Conservation (phyloP, 2,113 vertebrate species). For the Notarius quadriscutis region DNA sequence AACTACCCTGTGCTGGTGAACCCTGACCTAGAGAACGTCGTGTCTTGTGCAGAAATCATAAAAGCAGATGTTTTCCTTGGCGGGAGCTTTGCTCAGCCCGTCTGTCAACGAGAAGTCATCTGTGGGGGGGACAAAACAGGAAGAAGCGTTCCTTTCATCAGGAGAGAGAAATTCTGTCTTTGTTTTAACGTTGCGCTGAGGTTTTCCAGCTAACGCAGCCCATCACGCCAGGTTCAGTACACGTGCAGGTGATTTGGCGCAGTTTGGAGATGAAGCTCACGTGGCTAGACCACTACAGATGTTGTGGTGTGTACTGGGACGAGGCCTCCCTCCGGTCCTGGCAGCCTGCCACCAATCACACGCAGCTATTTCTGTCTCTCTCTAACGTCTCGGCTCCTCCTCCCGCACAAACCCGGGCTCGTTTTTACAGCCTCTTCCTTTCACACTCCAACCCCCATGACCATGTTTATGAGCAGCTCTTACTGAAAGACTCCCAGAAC, state of each 20-base stretch:
- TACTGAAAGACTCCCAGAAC: too few relatives aligned
- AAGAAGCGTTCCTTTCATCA: not conserved
- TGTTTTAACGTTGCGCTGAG: not conserved
- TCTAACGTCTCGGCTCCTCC: constrained; percentile 21
- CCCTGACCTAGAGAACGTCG: not conserved
- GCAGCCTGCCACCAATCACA: constrained; percentile 40
- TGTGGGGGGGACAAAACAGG: not conserved
- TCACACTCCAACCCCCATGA: not conserved
- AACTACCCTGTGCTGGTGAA: not conserved
- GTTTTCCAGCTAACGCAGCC: constrained; percentile 3
- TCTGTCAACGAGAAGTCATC: not conserved
- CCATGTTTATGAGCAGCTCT: not conserved
- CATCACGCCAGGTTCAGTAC: not conserved
- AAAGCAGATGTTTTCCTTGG: constrained; percentile 26
- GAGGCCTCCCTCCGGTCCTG: not conserved
- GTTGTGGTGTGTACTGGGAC: constrained; percentile 11
- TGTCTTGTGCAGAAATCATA: constrained; percentile 17
- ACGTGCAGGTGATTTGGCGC: not conserved
- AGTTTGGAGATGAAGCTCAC: not conserved
- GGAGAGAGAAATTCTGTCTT: not conserved
- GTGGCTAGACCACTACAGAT: constrained; percentile 38
- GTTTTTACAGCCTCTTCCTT: not conserved
- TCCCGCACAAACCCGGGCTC: not conserved
- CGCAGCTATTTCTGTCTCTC: constrained; percentile 39
- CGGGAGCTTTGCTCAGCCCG: not conserved